phyloP scores from a whole-genome alignment of 2,888 invertebrate genomes.

The Tortrix viridana region DNA sequence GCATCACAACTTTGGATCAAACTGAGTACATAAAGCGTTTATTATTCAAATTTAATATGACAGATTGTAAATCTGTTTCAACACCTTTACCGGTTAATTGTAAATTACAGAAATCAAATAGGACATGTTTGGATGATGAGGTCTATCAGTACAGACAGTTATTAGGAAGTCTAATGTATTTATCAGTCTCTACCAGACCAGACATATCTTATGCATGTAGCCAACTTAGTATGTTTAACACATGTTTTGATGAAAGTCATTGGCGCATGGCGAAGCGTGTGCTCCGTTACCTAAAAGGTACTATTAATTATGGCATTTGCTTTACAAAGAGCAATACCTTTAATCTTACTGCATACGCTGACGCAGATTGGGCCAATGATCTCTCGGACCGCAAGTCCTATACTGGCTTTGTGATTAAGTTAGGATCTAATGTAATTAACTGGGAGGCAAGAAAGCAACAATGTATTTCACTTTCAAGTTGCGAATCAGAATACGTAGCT shows the following conservation, averaged over 20 bases:
- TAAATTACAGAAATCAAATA: slow-evolving; percentile 7
- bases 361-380: slow-evolving; percentile 5
- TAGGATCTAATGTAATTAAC: slow-evolving; percentile 2
- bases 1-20: slow-evolving; percentile 14
- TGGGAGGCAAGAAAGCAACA: not conserved
- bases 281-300: slow-evolving; percentile 1
- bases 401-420: slow-evolving; percentile 8
- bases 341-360: not conserved
- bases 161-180: slow-evolving; percentile 30
- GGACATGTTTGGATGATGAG: slow-evolving; percentile 2
- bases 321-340: not conserved
- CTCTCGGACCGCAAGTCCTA: slow-evolving; percentile 1
- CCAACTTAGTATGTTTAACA: slow-evolving; percentile 27
- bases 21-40: slow-evolving; percentile 20
- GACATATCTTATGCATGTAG: slow-evolving; percentile 35
- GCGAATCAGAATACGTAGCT: not conserved
- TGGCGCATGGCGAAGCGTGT: slow-evolving; percentile 7
- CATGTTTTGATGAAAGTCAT: slow-evolving; percentile 21
- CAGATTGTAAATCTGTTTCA: slow-evolving; percentile 12
- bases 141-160: slow-evolving; percentile 20
- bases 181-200: slow-evolving; percentile 30
- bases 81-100: slow-evolving; percentile 14
- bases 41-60: slow-evolving; percentile 14
- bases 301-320: slow-evolving; percentile 4
- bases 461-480: not conserved